Conservation (phyloP, 2,888 invertebrate genomes). For the Harpagoxenus sublaevis region DNA sequence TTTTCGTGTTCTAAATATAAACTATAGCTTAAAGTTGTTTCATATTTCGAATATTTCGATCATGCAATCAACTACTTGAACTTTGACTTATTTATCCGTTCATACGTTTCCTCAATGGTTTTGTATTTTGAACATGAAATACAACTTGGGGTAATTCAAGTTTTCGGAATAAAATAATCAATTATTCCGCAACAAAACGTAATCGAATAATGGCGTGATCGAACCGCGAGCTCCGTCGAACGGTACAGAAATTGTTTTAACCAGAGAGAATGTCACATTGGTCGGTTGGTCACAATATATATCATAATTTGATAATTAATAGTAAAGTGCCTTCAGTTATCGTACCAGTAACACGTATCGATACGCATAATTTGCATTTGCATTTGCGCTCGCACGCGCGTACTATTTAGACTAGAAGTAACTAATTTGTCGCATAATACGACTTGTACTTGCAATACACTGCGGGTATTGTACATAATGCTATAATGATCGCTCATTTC, state of each 20-base stretch:
- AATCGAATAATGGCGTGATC: conserved; percentile 2
- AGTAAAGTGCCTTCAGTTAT: neutral
- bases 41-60: neutral
- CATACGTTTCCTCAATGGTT: neutral
- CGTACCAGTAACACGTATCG: neutral
- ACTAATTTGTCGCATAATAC: conserved; percentile 22
- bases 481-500: neutral
- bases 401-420: neutral
- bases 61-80: neutral
- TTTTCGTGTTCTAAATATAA: neutral
- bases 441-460: neutral
- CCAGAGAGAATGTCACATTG: conserved; percentile 14
- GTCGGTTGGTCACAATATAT: neutral
- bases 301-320: conserved; percentile 39
- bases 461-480: neutral
- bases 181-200: conserved; percentile 1
- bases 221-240: neutral
- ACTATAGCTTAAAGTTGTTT: conserved; percentile 7
- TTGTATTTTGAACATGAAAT: neutral
- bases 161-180: neutral
- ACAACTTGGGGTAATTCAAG: neutral
- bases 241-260: conserved; percentile 4
- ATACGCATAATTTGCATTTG: conserved; percentile 29
- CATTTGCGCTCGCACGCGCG: neutral
- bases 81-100: too few species aligned